These are phyloP conservation scores for Pachliopta kotzebuea DNA, from an alignment of 2,888 invertebrate genomes.

Conservation along the genomic window DNA sequence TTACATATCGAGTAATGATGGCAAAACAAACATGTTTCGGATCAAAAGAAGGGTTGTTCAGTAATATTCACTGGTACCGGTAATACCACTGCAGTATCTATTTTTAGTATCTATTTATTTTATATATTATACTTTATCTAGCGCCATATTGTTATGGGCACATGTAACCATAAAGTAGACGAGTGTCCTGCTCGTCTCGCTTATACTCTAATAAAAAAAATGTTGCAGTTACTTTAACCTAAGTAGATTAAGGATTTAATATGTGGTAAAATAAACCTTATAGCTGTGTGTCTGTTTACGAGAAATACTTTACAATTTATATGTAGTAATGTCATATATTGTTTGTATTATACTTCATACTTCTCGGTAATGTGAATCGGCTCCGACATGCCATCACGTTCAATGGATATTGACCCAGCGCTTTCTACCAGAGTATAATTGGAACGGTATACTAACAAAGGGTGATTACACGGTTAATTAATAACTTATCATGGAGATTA, in stretches of 20 bases:
- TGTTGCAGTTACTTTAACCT: not conserved
- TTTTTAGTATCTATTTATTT: no score
- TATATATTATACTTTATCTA: no score
- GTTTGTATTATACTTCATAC: not conserved
- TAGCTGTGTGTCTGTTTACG: not conserved
- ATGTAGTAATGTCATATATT: not conserved
- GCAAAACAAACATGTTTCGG: no score
- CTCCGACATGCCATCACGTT: conserved; percentile 12
- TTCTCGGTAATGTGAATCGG: conserved; percentile 4
- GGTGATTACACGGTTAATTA: not conserved
- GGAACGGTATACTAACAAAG: not conserved
- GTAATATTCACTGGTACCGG: no score
- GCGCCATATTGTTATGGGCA: no score
- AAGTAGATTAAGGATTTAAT: not conserved
- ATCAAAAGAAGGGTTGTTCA: no score
- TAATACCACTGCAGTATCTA: no score
- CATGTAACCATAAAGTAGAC: no score
- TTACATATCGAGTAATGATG: not conserved
- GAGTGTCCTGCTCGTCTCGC: no score
- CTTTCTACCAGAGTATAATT: conserved; percentile 11
- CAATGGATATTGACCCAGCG: conserved; percentile 8
- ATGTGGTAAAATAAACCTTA: not conserved
- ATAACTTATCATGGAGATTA: no score
- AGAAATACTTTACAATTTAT: not conserved
- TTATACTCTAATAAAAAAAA: no score